Evolutionary conservation across 2,113 vertebrate genomes (phyloP).

Genomic region (Amphilophus citrinellus): DNA sequence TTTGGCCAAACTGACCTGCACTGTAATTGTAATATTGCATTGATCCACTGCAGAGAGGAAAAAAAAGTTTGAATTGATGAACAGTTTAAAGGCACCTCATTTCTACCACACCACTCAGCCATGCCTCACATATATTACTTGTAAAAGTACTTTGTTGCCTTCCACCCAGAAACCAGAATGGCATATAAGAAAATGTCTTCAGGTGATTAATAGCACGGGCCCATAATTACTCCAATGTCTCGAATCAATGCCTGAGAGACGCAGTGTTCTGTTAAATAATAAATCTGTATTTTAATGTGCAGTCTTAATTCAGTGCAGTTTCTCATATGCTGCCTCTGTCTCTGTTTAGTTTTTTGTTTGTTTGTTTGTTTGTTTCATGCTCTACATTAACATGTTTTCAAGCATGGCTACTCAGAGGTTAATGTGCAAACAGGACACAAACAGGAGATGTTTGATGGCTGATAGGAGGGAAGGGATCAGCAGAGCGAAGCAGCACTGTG

Average conservation of each 20-base stretch:
- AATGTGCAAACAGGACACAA: constrained; percentile 11
- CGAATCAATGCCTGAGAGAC: background rate
- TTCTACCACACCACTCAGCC: background rate
- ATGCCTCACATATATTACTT: background rate
- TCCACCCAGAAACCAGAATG: background rate
- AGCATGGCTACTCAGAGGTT: background rate
- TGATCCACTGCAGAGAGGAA: background rate
- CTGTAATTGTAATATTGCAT: background rate
- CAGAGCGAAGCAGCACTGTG: constrained; percentile 2
- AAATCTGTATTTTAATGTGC: constrained; percentile 14
- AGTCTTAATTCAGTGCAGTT: constrained; percentile 4
- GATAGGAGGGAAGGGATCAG: constrained; percentile 19
- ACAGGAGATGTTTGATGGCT: background rate
- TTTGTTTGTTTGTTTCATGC: background rate
- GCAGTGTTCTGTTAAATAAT: background rate
- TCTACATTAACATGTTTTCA: constrained; percentile 4
- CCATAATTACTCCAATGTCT: constrained; percentile 11
- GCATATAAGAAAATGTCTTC: background rate
- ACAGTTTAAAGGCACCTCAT: background rate
- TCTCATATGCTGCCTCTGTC: background rate
- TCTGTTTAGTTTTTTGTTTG: background rate
- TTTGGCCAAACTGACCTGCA: background rate
- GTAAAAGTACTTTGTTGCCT: background rate
- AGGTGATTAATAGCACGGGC: background rate
- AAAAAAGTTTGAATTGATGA: background rate